A percentile compares a stretch with the other conserved stretches of the same genome.
Evolutionary conservation across 2,888 invertebrate genomes (phyloP).

Genomic region (Eupithecia inturbata): DNA sequence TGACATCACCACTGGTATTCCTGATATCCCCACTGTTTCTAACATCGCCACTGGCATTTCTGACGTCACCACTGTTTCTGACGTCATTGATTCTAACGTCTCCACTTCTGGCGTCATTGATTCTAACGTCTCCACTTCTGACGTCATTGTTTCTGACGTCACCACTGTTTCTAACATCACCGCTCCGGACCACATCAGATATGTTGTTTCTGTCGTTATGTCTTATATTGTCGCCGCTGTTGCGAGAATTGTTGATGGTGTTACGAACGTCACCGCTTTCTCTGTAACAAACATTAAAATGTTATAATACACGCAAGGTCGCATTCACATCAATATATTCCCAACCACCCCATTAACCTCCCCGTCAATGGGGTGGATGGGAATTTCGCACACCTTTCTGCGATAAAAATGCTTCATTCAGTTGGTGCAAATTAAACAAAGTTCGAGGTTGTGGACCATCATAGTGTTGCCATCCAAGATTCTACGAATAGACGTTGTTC

Average conservation of each 20-base stretch:
- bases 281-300: constrained; percentile 9
- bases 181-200: not conserved
- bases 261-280: constrained; percentile 17
- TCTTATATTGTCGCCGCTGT: not conserved
- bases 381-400: no score
- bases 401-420: no score
- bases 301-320: no score
- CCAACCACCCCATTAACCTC: no score
- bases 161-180: not conserved
- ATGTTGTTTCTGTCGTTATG: constrained; percentile 2
- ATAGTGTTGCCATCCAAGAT: no score
- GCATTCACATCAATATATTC: no score
- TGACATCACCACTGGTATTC: not conserved
- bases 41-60: constrained; percentile 9
- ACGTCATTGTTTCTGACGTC: not conserved
- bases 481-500: no score
- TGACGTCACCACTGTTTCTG: constrained; percentile 13
- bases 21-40: constrained; percentile 11
- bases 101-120: not conserved
- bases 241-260: not conserved
- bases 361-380: no score
- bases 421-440: no score
- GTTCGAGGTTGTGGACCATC: no score
- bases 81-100: constrained; percentile 3
- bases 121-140: not conserved